Percentiles rank a stretch among this genome's conserved stretches.
Evolutionary conservation across 2,888 invertebrate species (phyloP).

Genomic region (Galerucella nymphaeae): DNA sequence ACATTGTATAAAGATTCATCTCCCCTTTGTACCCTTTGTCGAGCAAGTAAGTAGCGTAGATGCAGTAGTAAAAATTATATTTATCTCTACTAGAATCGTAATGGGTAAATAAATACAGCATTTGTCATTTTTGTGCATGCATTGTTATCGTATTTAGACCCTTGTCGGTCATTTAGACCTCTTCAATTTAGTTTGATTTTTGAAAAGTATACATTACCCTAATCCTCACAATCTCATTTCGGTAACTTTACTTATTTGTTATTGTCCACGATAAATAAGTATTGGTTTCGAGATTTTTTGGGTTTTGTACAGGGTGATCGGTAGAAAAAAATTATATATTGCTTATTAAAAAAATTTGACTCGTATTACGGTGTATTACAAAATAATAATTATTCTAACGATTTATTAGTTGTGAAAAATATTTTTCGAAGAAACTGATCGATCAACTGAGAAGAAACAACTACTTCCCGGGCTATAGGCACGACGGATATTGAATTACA

Average conservation of each 20-base stretch:
- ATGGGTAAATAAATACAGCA: constrained; percentile 4
- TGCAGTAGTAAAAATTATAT: too few relatives aligned
- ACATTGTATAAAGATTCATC: too few relatives aligned
- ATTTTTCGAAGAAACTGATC: too few relatives aligned
- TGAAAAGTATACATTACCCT: constrained; percentile 16
- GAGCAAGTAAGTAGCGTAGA: too few relatives aligned
- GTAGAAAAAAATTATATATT: neutral
- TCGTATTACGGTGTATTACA: too few relatives aligned
- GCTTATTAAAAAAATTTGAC: too few relatives aligned
- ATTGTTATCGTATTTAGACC: neutral
- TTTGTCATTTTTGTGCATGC: neutral
- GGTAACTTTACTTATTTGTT: constrained; percentile 2
- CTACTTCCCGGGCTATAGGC: too few relatives aligned
- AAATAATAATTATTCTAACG: too few relatives aligned
- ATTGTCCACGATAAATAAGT: neutral
- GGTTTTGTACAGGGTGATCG: neutral
- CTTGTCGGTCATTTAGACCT: neutral
- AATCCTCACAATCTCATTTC: constrained; percentile 9
- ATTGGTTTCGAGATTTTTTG: neutral
- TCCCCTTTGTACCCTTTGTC: too few relatives aligned
- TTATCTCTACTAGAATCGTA: neutral
- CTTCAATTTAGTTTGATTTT: constrained; percentile 15
- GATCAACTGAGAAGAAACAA: too few relatives aligned
- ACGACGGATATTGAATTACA: too few relatives aligned
- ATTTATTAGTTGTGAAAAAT: too few relatives aligned